Evolutionary conservation across 2,888 invertebrate species (phyloP), one percentile per base, ranked within the genome.

Genomic region (Agrochola macilenta): DNA sequence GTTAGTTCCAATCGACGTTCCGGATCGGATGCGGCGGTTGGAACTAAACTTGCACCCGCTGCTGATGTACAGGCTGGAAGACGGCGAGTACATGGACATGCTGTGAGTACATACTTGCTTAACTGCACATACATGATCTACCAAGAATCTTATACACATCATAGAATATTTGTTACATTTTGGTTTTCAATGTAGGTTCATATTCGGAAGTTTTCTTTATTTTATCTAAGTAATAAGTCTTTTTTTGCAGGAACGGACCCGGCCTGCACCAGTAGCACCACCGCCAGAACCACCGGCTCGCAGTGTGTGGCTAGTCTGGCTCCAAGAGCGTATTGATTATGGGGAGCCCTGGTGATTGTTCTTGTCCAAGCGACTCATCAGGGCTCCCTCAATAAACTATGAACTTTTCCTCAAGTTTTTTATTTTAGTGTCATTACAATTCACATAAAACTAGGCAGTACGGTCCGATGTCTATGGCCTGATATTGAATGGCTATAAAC

Each of bases 321-420:
- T 69, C n/a, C 9, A n/a, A 43, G 43, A 43, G 43, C 43, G 43
- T 11, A 11, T 11, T 43, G 43, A 43, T 43, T 43, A 43, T 43
- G 5, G 54, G 68, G 52, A 68, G 68, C 52, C 68, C 68, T 68
- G 68, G 52, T 68, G 68, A 66, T 52, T 8, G 66, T 23, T 69
- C 61, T n/a, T 52, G 35, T 39, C 35, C 39, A 2, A 61, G 0
- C 20, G n/a, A 72, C 46, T 39, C 71, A 63, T 30, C 71, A 72
- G 63, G 63, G 71, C 71, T 72, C 71, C 71, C 71, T 39, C 63
- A 72, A 49, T 72, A 63, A 52, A 72, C 71, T 72, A 72, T 63
- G 71, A 72, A 72, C 71, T 63, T 72, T 63, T 30, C 35, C 11
- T 30, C 11, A 63, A 49, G 49, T 58, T 52, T 61, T 72, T 72